phyloP scores from a whole-genome alignment of 2,797 vertebrate species.

The Chelonia mydas region DNA sequence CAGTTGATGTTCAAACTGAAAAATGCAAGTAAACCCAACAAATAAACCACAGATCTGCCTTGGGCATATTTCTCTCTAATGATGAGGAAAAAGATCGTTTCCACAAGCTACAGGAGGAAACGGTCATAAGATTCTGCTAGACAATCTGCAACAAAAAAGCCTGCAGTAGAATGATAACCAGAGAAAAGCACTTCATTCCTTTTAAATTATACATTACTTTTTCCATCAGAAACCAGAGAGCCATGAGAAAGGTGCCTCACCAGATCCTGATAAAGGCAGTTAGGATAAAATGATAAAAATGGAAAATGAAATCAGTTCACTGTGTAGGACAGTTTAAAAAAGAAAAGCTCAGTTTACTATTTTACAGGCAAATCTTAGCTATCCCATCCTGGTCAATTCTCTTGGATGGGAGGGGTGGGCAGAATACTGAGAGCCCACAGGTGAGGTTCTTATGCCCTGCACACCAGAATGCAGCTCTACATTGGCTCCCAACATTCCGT shows the following conservation, averaged over 20 bases:
- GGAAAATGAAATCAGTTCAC: not conserved
- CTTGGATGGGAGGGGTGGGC: not conserved
- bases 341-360: not conserved
- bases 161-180: slow-evolving; percentile 64
- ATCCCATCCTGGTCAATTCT: fast-evolving
- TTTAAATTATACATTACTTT: slow-evolving; percentile 46
- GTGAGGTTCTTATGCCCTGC: not conserved
- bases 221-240: slow-evolving; percentile 42
- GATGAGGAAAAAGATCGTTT: slow-evolving; percentile 60
- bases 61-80: slow-evolving; percentile 50
- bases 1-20: slow-evolving; percentile 33
- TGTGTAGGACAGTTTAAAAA: not conserved
- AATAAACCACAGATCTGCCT: slow-evolving; percentile 52
- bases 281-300: not conserved
- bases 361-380: not conserved
- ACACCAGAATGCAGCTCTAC: not conserved
- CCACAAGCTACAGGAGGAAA: slow-evolving; percentile 68
- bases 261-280: not conserved
- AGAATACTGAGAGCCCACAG: not conserved
- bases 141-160: slow-evolving; percentile 52
- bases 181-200: slow-evolving; percentile 49
- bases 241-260: slow-evolving; percentile 4
- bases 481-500: not conserved
- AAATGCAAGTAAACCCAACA: slow-evolving; percentile 39
- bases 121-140: slow-evolving; percentile 54